phyloP scores from a whole-genome alignment of 2,888 invertebrate species.

The Scotopteryx bipunctaria region DNA sequence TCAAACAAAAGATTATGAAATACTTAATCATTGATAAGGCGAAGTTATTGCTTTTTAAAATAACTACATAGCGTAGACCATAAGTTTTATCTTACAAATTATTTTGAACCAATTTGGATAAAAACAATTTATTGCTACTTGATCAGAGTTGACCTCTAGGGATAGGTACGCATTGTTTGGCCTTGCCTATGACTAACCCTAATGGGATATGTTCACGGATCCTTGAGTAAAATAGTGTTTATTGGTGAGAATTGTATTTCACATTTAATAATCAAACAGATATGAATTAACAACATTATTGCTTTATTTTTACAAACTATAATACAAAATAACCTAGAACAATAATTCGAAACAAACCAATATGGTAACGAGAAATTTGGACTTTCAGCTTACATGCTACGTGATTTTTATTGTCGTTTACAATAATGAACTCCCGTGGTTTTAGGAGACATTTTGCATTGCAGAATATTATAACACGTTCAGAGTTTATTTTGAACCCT shows the following conservation, averaged over 20 bases:
- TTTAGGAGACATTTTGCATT: conserved; percentile 12
- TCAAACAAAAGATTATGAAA: too few relatives aligned
- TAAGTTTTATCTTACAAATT: too few relatives aligned
- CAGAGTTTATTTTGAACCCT: conserved; percentile 8
- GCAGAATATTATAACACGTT: conserved; percentile 2
- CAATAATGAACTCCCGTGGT: conserved; percentile 30
- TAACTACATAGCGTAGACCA: too few relatives aligned
- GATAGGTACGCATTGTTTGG: too few relatives aligned
- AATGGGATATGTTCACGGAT: too few relatives aligned
- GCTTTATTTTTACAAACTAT: conserved; percentile 16
- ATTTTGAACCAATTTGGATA: too few relatives aligned
- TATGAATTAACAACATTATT: conserved; percentile 20
- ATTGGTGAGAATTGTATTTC: too few relatives aligned
- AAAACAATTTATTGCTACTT: too few relatives aligned
- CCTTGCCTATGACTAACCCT: background rate
- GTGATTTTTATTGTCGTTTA: conserved; percentile 49
- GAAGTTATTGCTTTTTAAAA: too few relatives aligned
- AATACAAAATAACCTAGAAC: conserved; percentile 16
- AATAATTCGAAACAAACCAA: conserved; percentile 35
- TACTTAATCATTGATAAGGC: too few relatives aligned
- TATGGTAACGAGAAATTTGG: conserved; percentile 51
- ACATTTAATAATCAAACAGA: conserved; percentile 16
- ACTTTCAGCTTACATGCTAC: conserved; percentile 42
- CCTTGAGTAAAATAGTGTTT: too few relatives aligned
- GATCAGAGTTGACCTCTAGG: too few relatives aligned